Base-by-base conservation (phyloP, 2,113 vertebrate genomes). In the Carassius auratus region DNA sequence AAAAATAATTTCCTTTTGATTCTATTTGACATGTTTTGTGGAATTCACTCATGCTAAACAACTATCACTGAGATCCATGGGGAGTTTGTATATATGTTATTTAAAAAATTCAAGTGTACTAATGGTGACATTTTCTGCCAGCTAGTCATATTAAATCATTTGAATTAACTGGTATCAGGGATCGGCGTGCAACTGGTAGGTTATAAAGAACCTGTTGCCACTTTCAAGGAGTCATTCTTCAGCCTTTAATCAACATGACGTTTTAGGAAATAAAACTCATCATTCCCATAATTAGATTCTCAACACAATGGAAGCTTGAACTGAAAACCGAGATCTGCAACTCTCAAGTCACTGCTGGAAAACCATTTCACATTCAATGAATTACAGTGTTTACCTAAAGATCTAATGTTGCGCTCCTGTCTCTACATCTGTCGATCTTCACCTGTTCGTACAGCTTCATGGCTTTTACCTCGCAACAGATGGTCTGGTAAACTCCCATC, bases 121-220 rank as follows among this genome's bases (percentile, higher is more conserved):
- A 33, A 66, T 8, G 5, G 64, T 48, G 42, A 9, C 5, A 74
- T n/a, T 23, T 74, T 7, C 8, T 69, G 66, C 21, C 48, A 23
- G 71, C n/a, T 26, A 75, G 42, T 23, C 42, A 48, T 19, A 1
- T 19, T 48, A n/a, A 48, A 48, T 75, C 3, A 75, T 75, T 7
- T 45, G 42, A 26, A n/a, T 75, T 19, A 48, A 50, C 71, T 75
- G 12, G 42, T 45, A 75, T 48, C 42, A 75, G 38, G n/a, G 71
- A 75, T 48, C 4, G 5, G 3, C 42, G 3, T 23, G 42, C 71
- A 75, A 7, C 1, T 9, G n/a, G 10, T 74, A 9, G 42, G 4
- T 75, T 75, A 48, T 23, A 23, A 74, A 48, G 21, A 75, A 75
- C 71, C 71, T 26, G 71, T 48, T 75, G n/a, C 71, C 42, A 48